Percentiles rank a stretch among this genome's conserved stretches.
Conservation (phyloP, 30 jellyfish, hydroid and myxozoan genomes). For the Aurelia aurita region DNA sequence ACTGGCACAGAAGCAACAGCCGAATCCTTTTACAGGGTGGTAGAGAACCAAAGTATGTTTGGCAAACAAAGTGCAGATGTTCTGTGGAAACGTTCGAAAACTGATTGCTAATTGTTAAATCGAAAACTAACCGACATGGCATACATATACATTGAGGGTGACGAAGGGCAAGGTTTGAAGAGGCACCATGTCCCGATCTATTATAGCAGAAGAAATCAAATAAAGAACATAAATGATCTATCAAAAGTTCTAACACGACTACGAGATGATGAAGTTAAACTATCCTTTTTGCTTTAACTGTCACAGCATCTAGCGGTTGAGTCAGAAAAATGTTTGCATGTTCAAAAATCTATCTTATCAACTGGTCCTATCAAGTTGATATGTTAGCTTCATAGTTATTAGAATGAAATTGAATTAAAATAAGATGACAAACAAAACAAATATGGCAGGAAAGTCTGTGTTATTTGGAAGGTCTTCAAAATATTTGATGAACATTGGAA, state of each 20-base stretch:
- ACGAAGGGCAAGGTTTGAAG: slow-evolving; percentile 12
- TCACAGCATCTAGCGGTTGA: no score
- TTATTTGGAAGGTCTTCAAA: no score
- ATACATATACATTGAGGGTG: slow-evolving; percentile 44
- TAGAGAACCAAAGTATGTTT: not conserved
- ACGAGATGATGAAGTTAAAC: slow-evolving; percentile 15
- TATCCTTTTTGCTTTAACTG: slow-evolving; percentile 13
- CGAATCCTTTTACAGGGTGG: slow-evolving; percentile 31
- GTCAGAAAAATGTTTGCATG: no score
- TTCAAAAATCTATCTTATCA: no score
- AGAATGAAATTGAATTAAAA: no score
- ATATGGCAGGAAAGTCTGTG: no score
- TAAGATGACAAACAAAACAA: no score
- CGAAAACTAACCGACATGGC: slow-evolving; percentile 50
- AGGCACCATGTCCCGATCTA: slow-evolving; percentile 46
- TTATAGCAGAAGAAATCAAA: slow-evolving; percentile 14
- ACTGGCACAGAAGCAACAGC: slow-evolving; percentile 49
- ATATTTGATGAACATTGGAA: no score
- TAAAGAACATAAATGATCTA: slow-evolving; percentile 4
- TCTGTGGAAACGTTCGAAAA: slow-evolving; percentile 35
- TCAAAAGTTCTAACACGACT: slow-evolving; percentile 32
- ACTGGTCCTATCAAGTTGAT: no score
- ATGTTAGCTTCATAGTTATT: no score
- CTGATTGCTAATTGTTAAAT: no score
- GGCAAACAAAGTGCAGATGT: slow-evolving; percentile 16